Percentiles rank a stretch among this genome's conserved stretches.
These are phyloP conservation scores for Stichopus horrens DNA, from an alignment of 53 echinoderm and acorn worm species.

Conservation along the genomic window DNA sequence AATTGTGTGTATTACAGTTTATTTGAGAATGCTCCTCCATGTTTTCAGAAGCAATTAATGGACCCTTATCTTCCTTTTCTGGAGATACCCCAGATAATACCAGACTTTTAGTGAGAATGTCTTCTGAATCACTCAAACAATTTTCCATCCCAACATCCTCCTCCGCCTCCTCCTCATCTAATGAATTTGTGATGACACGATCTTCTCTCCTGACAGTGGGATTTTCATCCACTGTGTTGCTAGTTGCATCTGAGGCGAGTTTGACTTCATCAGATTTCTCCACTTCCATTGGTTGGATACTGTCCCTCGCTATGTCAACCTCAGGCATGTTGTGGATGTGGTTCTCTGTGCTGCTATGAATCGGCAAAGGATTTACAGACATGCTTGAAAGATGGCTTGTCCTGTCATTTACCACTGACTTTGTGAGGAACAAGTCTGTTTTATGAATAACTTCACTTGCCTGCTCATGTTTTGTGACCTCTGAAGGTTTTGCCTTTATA, in stretches of 20 bases:
- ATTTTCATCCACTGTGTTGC: not conserved
- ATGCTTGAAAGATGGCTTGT: not conserved
- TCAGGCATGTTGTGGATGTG: not conserved
- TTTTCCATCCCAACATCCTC: slow-evolving; percentile 16
- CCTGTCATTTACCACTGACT: not conserved
- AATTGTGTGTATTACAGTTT: slow-evolving; percentile 44
- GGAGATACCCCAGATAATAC: slow-evolving; percentile 38
- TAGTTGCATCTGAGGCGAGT: not conserved
- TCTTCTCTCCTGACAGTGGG: not conserved
- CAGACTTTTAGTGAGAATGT: slow-evolving; percentile 43
- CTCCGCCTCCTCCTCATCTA: not conserved
- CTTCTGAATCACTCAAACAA: slow-evolving; percentile 27
- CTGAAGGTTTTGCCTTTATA: not conserved
- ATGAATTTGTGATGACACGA: not conserved
- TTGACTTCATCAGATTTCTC: not conserved
- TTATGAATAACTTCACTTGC: not conserved
- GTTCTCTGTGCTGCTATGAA: not conserved
- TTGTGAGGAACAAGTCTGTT: not conserved
- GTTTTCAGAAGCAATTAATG: not conserved
- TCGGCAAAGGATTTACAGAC: not conserved
- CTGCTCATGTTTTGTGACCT: not conserved
- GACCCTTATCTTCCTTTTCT: slow-evolving; percentile 18
- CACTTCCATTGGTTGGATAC: slow-evolving; percentile 15
- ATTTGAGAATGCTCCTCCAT: not conserved
- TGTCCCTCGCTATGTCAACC: not conserved